Percentiles rank a stretch among this genome's conserved stretches.
These are phyloP conservation scores for Hipparchia semele DNA, from an alignment of 2,888 invertebrate species.

Conservation along the genomic window DNA sequence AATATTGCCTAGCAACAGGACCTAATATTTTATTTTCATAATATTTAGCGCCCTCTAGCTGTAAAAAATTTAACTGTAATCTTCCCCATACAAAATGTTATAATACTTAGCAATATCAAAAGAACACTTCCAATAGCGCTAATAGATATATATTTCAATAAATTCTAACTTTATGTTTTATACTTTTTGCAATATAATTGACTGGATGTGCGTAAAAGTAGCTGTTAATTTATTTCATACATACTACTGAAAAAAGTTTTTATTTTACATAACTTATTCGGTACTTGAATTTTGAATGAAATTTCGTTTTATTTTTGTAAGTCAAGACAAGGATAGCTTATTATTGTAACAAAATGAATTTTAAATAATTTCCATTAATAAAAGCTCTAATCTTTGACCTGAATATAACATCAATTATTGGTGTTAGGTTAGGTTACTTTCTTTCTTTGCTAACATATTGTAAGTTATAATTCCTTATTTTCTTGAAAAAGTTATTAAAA, in stretches of 20 bases:
- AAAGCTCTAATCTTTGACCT: too few species aligned
- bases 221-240: neutral
- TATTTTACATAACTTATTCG: neutral
- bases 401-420: too few species aligned
- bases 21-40: too few species aligned
- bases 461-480: too few species aligned
- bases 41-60: neutral
- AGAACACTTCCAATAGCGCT: neutral
- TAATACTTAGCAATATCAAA: neutral
- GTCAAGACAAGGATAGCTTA: too few species aligned
- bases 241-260: neutral
- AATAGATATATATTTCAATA: neutral
- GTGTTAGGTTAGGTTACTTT: neutral
- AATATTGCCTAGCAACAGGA: too few species aligned
- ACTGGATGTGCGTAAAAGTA: conserved; percentile 10
- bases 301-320: too few species aligned
- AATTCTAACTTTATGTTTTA: conserved; percentile 10
- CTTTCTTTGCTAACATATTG: neutral
- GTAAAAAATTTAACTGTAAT: neutral
- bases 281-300: neutral
- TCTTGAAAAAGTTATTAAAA: too few species aligned
- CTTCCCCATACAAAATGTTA: neutral
- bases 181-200: neutral
- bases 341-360: too few species aligned
- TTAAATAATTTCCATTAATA: too few species aligned